These are phyloP conservation scores for Corticium candelabrum DNA, from an alignment of 37 sponge, comb jelly and placozoan genomes.

Conservation along the genomic window DNA sequence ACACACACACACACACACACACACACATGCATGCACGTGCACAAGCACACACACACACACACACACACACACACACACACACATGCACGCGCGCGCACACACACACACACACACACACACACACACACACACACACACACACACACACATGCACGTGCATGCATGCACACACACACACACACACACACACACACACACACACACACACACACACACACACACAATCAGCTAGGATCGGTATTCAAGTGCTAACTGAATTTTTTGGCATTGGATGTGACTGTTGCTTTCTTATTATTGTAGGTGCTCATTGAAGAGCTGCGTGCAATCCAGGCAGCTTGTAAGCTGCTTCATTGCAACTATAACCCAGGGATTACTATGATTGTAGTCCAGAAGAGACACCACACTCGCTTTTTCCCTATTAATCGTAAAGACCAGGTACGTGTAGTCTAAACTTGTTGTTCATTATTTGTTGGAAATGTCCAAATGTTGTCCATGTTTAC, in stretches of 20 bases:
- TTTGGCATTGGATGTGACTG: not conserved
- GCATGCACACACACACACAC: too few relatives aligned
- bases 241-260: too few relatives aligned
- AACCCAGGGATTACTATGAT: conserved; percentile 73
- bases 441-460: not conserved
- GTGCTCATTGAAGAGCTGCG: conserved; percentile 23
- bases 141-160: too few relatives aligned
- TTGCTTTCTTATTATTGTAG: not conserved
- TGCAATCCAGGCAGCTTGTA: conserved; percentile 59
- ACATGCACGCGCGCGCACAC: too few relatives aligned
- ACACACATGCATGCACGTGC: conserved; percentile 11
- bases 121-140: too few relatives aligned
- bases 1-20: not conserved
- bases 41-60: too few relatives aligned
- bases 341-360: conserved; percentile 50
- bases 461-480: not conserved
- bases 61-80: too few relatives aligned
- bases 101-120: too few relatives aligned
- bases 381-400: conserved; percentile 82
- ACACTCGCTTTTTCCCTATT: conserved; percentile 49
- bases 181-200: conserved; percentile 19
- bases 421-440: not conserved
- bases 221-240: not conserved
- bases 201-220: too few relatives aligned
- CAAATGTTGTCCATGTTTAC: not conserved